Base-by-base conservation (phyloP, 2,888 invertebrate species). In the Therioaphis trifolii region DNA sequence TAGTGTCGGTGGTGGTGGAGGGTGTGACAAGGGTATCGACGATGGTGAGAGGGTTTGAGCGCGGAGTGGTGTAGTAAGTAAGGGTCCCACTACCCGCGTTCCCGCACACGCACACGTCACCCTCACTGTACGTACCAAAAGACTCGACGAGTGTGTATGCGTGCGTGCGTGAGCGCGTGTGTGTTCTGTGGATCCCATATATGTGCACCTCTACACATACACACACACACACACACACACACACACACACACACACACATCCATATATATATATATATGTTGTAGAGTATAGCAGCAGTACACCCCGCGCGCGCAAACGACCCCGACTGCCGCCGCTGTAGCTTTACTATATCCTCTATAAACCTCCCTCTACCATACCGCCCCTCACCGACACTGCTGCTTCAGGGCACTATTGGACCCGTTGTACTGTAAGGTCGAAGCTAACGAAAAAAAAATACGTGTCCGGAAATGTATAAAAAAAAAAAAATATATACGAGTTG, bases 241-340 rank as follows among this genome's bases (percentile, higher is more conserved):
- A 12, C 46, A 9, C 14, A 40, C 55, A 27, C 49, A 49, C 46
- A 46, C 4, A 15, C 4, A 18, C 15, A n/a, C 7, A 35, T 46
- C 12, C 7, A 14, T 49, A 27, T 49, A 27, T 69, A 46, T 24
- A 27, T 52, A 18, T 71, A 27, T 29, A 1, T 7, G 18, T 12
- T 49, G 49, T 66, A 77, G 66, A 66, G 49, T 77, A 66, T 77
- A 35, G 77, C 43, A 21, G 52, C 52, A 72, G n/a, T 63, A 76
- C 29, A 79, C 85, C 85, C 85, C 72, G 77, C 49, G 61, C 78
- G 52, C 52, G 5, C 66, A 78, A 78, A 78, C 76, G 86, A 85
- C 85, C 85, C 86, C 78, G 55, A 86, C 85, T 85, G 76, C 85
- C 84, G 85, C 85, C 79, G 84, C 86, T 86, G 85, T 86, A 86